Base-by-base conservation (phyloP, 2,888 invertebrate species). In the Napeogenes sylphis region DNA sequence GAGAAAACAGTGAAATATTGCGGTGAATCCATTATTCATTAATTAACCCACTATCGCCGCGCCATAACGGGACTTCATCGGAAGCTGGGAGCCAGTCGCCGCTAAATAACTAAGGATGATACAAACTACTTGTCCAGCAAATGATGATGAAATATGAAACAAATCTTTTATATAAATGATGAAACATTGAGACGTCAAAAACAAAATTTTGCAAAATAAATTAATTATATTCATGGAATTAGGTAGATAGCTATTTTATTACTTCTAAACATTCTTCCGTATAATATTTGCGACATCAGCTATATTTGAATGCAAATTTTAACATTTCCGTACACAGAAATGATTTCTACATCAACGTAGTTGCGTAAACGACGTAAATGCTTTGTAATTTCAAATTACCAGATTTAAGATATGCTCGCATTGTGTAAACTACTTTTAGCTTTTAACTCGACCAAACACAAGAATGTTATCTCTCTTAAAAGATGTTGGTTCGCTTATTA, bases 21-120 rank as follows among this genome's bases (percentile, higher is more conserved):
- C 81, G 72, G 70, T 76, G 76, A 74, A 83, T 85, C 82, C 81
- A 85, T 86, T 86, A 85, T 85, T 86, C 82, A 85, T 84, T 85
- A 82, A 86, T 86, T 85, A 85, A 83, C 78, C 79, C 72, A 83
- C 80, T 79, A 81, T 79, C 78, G 74, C 73, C 73, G 71, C 72
- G 70, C 80, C 75, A 78, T 83, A 85, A 81, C 82, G 79, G 84
- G 75, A 67, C 70, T 68, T 73, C 71, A 67, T 73, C 76, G 73
- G 73, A 72, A 72, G 74, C 74, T 68, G 68, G 64, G 60, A 57
- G 70, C 70, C 62, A 64, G 65, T 61, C 63, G 62, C 61, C 65
- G 68, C 70, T 67, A 70, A 70, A 71, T 72, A 68, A 63, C 70
- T 63, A 57, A 65, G 69, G 66, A 66, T 66, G 60, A 63, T 59